Evolutionary conservation across 2,797 vertebrate species (phyloP).

Genomic region (Epinephelus coioides): DNA sequence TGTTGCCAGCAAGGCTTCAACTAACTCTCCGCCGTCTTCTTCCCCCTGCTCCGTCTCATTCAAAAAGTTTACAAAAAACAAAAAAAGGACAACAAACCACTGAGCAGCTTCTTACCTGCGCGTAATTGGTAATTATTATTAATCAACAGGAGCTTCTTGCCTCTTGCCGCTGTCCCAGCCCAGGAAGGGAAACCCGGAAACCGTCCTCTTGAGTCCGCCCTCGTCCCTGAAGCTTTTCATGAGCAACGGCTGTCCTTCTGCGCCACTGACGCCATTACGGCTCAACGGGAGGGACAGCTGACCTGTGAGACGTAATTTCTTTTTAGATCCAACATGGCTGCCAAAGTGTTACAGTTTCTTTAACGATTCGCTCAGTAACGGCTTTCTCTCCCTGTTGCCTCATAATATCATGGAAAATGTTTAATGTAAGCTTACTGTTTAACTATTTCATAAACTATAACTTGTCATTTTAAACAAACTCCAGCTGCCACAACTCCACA

Average conservation of each 20-base stretch:
- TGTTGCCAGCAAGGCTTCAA: constrained; percentile 61
- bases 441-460: background rate
- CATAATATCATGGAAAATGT: background rate
- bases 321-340: constrained; percentile 81
- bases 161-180: constrained; percentile 79
- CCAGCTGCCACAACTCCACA: too few species aligned
- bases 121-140: constrained; percentile 65
- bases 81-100: background rate
- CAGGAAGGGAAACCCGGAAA: constrained; percentile 89
- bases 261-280: constrained; percentile 82
- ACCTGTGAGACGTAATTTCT: accelerated
- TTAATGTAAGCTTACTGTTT: background rate
- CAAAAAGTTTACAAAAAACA: background rate
- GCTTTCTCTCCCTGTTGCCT: background rate
- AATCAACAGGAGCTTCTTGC: constrained; percentile 56
- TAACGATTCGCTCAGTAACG: background rate
- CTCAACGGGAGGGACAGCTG: constrained; percentile 20
- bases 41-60: background rate
- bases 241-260: constrained; percentile 5
- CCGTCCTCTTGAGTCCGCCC: constrained; percentile 76
- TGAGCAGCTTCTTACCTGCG: constrained; percentile 83
- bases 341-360: constrained; percentile 50
- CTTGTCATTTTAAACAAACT: too few species aligned
- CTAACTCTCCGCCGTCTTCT: background rate
- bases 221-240: constrained; percentile 60